These are phyloP conservation scores for Tetheella fluctuosa DNA, from an alignment of 2,888 invertebrate species.

Conservation along the genomic window DNA sequence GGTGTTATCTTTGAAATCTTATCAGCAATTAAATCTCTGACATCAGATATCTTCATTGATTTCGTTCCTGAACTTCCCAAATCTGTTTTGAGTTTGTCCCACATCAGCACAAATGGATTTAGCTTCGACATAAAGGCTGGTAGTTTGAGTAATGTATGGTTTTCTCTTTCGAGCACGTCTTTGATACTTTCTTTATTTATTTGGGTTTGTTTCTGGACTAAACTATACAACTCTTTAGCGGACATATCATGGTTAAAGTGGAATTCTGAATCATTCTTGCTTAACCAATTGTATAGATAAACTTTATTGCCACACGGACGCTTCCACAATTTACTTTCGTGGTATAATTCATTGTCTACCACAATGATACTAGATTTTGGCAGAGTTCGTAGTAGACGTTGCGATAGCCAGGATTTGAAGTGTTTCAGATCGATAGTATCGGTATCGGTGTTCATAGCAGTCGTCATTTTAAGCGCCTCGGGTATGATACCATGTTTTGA, in stretches of 20 bases:
- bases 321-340: background rate
- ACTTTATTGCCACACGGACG: background rate
- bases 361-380: background rate
- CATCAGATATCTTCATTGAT: background rate
- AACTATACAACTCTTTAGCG: background rate
- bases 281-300: background rate
- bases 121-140: background rate
- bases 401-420: background rate
- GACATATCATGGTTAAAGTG: background rate
- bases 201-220: background rate
- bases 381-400: background rate
- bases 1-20: background rate
- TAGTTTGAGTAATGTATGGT: background rate
- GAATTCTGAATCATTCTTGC: background rate
- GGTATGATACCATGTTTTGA: background rate
- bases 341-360: background rate
- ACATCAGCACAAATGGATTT: background rate
- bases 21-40: background rate
- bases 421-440: background rate
- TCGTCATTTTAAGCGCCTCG: background rate
- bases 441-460: background rate
- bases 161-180: background rate
- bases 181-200: background rate
- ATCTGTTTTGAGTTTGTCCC: background rate
- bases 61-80: background rate